A percentile compares a stretch with the other conserved stretches of the same genome.
Conservation (phyloP, 2,113 vertebrate genomes). For the Suncus etruscus region DNA sequence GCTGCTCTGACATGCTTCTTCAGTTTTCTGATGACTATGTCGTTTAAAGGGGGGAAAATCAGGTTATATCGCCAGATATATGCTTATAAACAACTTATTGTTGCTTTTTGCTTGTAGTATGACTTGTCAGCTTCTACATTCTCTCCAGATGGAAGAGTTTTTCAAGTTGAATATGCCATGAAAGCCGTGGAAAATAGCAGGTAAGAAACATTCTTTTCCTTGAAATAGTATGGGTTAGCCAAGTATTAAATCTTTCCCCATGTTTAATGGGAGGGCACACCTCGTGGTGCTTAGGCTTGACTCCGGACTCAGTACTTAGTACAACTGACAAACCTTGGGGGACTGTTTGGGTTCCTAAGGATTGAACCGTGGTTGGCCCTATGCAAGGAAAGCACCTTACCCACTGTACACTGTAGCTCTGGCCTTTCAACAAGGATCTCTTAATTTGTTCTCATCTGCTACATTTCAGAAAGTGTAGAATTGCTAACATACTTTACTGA, state of each 20-base stretch:
- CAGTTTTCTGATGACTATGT: background rate
- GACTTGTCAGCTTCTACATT: conserved; percentile 99
- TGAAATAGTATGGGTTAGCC: conserved; percentile 50
- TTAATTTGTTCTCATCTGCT: too few species aligned
- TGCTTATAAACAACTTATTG: background rate
- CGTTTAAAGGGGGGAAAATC: background rate
- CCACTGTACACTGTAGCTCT: background rate
- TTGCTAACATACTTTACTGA: background rate
- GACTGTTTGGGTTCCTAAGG: too few species aligned
- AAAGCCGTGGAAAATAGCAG: conserved; percentile 99
- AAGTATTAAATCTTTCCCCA: conserved; percentile 49
- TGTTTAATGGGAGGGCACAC: background rate
- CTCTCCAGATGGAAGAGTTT: conserved; percentile 98
- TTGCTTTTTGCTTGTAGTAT: conserved; percentile 87
- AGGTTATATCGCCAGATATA: conserved; percentile 27
- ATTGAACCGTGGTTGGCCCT: too few species aligned
- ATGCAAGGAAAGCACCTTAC: background rate
- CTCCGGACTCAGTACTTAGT: too few species aligned
- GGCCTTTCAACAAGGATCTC: too few species aligned
- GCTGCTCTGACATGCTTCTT: background rate
- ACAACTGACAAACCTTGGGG: too few species aligned
- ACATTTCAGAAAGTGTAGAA: too few species aligned
- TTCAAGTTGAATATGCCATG: conserved; percentile 99
- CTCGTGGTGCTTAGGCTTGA: too few species aligned
- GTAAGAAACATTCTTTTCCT: conserved; percentile 85